phyloP scores from a whole-genome alignment of 2,797 vertebrate species.

The Rhinogobio ventralis region DNA sequence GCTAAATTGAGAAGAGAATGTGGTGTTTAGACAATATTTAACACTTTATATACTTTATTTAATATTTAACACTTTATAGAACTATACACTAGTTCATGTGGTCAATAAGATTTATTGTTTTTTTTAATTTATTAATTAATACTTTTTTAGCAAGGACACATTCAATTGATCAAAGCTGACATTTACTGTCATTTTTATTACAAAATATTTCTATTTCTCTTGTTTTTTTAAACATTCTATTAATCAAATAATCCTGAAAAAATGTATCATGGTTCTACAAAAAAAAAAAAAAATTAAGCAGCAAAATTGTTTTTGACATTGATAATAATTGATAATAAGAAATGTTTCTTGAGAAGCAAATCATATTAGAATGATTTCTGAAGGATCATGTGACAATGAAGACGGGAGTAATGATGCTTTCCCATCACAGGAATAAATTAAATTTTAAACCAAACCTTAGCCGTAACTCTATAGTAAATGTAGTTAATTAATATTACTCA shows the following conservation, averaged over 20 bases:
- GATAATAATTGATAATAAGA: too few species aligned
- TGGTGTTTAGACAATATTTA: neutral
- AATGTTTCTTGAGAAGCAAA: too few species aligned
- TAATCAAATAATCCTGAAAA: neutral
- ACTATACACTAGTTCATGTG: neutral
- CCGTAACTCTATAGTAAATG: too few species aligned
- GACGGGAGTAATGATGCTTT: neutral
- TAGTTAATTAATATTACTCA: too few species aligned
- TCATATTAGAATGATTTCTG: too few species aligned
- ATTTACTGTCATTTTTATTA: neutral
- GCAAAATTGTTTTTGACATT: too few species aligned
- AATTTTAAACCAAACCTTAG: too few species aligned
- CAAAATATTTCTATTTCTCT: neutral
- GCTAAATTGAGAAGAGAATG: neutral
- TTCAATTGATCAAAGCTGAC: too few species aligned
- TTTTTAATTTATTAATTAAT: neutral
- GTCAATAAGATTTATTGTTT: neutral
- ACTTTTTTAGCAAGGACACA: too few species aligned
- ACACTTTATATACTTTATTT: neutral
- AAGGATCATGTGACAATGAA: neutral
- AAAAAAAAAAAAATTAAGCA: too few species aligned
- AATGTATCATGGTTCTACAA: too few species aligned
- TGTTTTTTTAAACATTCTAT: neutral
- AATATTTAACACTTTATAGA: neutral
- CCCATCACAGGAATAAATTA: neutral